Evolutionary conservation across 2,113 vertebrate genomes (phyloP).

Genomic region (Gopherus evgoodei): DNA sequence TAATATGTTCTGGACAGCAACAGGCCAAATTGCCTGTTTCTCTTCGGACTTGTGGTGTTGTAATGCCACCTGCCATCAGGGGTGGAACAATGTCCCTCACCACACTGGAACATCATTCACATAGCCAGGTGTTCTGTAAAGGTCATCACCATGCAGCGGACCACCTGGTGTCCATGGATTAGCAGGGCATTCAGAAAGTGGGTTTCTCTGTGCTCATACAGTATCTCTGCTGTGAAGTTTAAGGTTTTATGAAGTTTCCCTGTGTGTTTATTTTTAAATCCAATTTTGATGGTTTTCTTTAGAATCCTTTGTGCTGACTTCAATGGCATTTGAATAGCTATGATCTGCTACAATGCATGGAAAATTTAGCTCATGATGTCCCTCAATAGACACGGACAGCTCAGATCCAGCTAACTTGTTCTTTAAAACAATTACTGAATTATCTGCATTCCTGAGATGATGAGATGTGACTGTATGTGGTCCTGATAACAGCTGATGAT

Average conservation of each 20-base stretch:
- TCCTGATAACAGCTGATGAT: background rate
- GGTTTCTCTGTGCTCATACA: background rate
- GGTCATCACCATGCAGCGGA: background rate
- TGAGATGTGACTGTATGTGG: background rate
- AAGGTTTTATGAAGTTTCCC: background rate
- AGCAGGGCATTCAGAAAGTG: accelerated
- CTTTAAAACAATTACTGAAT: accelerated
- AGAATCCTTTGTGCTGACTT: background rate
- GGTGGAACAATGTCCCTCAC: too few relatives aligned
- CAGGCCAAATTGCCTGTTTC: too few relatives aligned
- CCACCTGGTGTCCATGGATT: accelerated
- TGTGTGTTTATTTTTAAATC: background rate
- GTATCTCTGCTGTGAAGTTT: background rate
- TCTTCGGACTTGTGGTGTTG: too few relatives aligned
- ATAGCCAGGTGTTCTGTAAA: background rate
- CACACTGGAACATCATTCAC: background rate
- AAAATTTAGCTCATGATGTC: background rate
- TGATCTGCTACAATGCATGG: background rate
- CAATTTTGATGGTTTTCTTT: background rate
- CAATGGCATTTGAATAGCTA: background rate
- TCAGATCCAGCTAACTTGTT: background rate
- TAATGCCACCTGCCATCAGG: too few relatives aligned
- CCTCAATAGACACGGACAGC: background rate
- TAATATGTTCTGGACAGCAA: background rate
- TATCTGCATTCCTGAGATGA: background rate